Evolutionary conservation across 2,797 vertebrate species (phyloP), one percentile per base, ranked within the genome.

Genomic region (Salarias fasciatus): DNA sequence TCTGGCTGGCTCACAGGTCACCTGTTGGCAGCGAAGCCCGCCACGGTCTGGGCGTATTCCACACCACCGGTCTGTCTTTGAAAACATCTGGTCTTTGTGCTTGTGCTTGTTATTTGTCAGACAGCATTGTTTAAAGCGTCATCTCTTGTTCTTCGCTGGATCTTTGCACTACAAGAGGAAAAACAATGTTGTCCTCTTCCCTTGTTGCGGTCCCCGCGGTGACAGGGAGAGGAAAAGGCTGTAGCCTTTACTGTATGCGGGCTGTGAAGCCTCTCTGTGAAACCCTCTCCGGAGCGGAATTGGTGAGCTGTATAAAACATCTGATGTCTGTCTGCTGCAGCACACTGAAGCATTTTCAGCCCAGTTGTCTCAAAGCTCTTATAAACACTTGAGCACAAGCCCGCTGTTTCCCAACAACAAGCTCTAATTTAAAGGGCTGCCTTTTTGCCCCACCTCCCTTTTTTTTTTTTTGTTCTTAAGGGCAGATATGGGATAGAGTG

Each of bases 261-360:
- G 65, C 72, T 76, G 63, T 75, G 78, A 69, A 77, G 63, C 61
- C 37, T 69, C 65, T 57, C 44, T 62, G 18, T 61, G 61, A 68
- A 82, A 71, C 5, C 63, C 71, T 83, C 77, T 67, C 54, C 43
- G 68, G 83, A 84, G 69, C 58, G 66, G 76, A 84, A 60, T 64
- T 80, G 82, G 64, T 73, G 81, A 81, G 77, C 77, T 85, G 83
- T 70, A 77, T 75, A 80, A 88, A 86, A 79, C 46, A 76, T 82
- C 70, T 72, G 83, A 86, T 82, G 82, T 83, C 79, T 73, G 76
- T 77, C 82, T 75, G 66, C 40, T 33, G 64, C 66, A n/a, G 47
- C 72, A 64, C 38, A 2, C 62, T 45, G 69, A 79, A 79, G 54
- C 69, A 49, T 83, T 84, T 86, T 82, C 68, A 76, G 85, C 59